phyloP scores from a whole-genome alignment of 2,888 invertebrate genomes.

The Emesis russula region DNA sequence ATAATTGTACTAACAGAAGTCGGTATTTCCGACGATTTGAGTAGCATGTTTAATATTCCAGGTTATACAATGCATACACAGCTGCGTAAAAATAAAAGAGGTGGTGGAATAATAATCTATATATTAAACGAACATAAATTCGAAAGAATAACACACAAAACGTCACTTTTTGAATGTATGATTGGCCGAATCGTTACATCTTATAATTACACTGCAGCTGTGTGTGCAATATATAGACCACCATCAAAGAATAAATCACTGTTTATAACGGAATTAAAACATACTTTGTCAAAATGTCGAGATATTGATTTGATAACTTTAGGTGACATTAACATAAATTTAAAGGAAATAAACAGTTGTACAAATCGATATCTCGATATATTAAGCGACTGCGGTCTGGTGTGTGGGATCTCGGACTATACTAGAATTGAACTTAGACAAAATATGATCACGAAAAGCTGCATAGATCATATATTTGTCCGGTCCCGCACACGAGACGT shows the following conservation, averaged over 20 bases:
- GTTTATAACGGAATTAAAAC: not conserved
- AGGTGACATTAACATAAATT: not conserved
- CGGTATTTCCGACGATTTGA: not conserved
- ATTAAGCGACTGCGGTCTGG: too few relatives aligned
- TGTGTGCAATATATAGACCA: too few relatives aligned
- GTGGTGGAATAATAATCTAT: constrained; percentile 42
- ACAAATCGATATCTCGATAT: too few relatives aligned
- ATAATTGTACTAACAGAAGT: constrained; percentile 30
- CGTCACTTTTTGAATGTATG: not conserved
- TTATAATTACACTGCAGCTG: too few relatives aligned
- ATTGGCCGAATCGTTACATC: not conserved
- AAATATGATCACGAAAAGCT: too few relatives aligned
- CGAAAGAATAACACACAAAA: not conserved
- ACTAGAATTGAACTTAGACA: too few relatives aligned
- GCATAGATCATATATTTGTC: too few relatives aligned
- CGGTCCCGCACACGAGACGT: too few relatives aligned
- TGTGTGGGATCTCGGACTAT: too few relatives aligned
- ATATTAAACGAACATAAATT: constrained; percentile 27
- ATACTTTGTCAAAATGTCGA: not conserved
- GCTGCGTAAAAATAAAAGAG: constrained; percentile 41
- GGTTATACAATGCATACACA: constrained; percentile 51
- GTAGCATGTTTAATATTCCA: constrained; percentile 27
- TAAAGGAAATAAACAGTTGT: too few relatives aligned
- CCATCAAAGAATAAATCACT: not conserved
- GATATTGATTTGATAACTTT: not conserved